phyloP scores from a whole-genome alignment of 2,113 vertebrate genomes.

The Lophochroa leadbeateri region DNA sequence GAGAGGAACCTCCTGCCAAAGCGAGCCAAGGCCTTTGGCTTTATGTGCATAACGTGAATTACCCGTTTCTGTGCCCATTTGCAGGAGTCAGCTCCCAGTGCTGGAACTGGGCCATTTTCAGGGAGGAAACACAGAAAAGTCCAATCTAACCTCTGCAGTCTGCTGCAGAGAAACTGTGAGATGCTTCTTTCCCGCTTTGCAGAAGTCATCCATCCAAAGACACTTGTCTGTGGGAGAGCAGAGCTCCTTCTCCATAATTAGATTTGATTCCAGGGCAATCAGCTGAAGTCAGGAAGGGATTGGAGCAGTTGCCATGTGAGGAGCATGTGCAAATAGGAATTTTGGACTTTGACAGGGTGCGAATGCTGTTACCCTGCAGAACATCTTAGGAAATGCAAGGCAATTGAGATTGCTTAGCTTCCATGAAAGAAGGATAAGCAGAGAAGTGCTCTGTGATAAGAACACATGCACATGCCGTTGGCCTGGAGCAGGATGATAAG shows the following conservation, averaged over 20 bases:
- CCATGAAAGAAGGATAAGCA: neutral
- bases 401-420: neutral
- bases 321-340: neutral
- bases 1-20: neutral
- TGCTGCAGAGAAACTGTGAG: neutral
- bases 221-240: neutral
- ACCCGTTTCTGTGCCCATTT: neutral
- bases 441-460: neutral
- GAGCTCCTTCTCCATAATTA: neutral
- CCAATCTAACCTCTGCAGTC: constrained; percentile 10
- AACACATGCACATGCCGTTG: neutral
- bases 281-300: neutral
- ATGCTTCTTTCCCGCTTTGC: neutral
- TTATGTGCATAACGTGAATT: neutral
- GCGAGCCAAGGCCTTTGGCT: constrained; percentile 2
- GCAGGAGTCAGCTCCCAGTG: neutral
- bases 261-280: neutral
- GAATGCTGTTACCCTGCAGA: neutral
- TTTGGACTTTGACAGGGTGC: neutral
- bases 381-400: neutral
- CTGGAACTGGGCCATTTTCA: neutral
- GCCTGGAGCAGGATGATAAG: neutral
- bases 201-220: neutral
- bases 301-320: neutral
- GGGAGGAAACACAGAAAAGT: neutral